Evolutionary conservation across 2,888 invertebrate genomes (phyloP).

Genomic region (Drosophila meridiana): DNA sequence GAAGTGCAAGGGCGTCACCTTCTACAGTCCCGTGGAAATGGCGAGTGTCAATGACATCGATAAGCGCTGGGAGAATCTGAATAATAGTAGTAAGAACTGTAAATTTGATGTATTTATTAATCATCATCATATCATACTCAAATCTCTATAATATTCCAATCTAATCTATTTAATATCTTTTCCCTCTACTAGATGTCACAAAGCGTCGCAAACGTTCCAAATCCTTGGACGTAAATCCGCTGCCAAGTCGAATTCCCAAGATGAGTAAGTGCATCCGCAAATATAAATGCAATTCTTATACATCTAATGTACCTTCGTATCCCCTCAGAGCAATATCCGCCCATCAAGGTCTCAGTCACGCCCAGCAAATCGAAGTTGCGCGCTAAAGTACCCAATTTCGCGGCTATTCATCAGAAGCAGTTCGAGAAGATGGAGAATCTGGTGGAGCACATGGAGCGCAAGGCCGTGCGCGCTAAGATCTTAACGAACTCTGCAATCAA

Average conservation of each 20-base stretch:
- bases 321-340: conserved; percentile 27
- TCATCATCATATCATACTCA: not conserved
- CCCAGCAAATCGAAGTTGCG: conserved; percentile 74
- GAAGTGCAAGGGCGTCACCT: conserved; percentile 64
- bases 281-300: not conserved
- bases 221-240: conserved; percentile 71
- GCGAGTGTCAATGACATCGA: conserved; percentile 66
- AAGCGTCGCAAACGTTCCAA: conserved; percentile 80
- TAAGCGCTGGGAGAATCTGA: conserved; percentile 36
- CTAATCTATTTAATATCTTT: not conserved
- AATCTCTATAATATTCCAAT: not conserved
- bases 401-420: conserved; percentile 88
- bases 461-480: conserved; percentile 83
- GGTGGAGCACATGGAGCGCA: conserved; percentile 86
- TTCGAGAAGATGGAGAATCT: conserved; percentile 90
- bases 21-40: conserved; percentile 74
- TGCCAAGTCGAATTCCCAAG: conserved; percentile 54
- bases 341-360: conserved; percentile 28
- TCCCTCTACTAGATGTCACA: conserved; percentile 70
- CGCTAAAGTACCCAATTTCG: conserved; percentile 89
- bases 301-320: not conserved
- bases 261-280: conserved; percentile 59
- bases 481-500: conserved; percentile 71
- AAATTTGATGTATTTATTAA: not conserved
- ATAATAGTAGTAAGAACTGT: not conserved